These are phyloP conservation scores for Eudyptes chrysolophus DNA, from an alignment of 2,113 vertebrate genomes.

Conservation along the genomic window DNA sequence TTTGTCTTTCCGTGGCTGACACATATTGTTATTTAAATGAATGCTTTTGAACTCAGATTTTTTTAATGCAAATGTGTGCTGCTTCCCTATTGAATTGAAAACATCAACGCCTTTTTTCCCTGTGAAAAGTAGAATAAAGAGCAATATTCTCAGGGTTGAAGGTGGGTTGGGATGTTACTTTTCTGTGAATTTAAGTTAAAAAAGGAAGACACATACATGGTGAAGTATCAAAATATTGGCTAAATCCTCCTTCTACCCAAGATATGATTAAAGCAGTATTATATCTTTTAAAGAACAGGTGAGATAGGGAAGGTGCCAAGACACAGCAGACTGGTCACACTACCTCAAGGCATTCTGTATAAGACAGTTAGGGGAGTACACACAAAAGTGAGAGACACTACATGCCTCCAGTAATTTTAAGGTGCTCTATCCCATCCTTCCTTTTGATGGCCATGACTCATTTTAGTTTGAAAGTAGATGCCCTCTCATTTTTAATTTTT, in stretches of 20 bases:
- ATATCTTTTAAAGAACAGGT: background rate
- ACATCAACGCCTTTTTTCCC: background rate
- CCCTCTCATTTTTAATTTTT: background rate
- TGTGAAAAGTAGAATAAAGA: background rate
- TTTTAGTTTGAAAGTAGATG: background rate
- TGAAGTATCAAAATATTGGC: background rate
- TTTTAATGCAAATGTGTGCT: background rate
- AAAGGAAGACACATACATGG: background rate
- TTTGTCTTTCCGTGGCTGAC: background rate
- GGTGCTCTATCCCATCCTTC: background rate
- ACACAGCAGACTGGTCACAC: background rate
- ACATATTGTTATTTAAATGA: slow-evolving; percentile 15
- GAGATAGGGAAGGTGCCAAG: background rate
- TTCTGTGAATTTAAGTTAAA: background rate
- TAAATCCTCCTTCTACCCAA: background rate
- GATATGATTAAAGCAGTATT: background rate
- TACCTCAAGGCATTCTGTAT: background rate
- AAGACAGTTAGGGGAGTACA: background rate
- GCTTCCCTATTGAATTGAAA: background rate
- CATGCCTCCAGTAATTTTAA: background rate
- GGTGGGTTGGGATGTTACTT: background rate
- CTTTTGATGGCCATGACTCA: background rate
- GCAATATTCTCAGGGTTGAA: background rate
- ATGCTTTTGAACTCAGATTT: background rate
- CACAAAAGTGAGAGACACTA: background rate